A percentile compares a stretch with the other conserved stretches of the same genome.
Conservation (phyloP, 64 coral and sea anemone genomes). For the Trachythela sp. region DNA sequence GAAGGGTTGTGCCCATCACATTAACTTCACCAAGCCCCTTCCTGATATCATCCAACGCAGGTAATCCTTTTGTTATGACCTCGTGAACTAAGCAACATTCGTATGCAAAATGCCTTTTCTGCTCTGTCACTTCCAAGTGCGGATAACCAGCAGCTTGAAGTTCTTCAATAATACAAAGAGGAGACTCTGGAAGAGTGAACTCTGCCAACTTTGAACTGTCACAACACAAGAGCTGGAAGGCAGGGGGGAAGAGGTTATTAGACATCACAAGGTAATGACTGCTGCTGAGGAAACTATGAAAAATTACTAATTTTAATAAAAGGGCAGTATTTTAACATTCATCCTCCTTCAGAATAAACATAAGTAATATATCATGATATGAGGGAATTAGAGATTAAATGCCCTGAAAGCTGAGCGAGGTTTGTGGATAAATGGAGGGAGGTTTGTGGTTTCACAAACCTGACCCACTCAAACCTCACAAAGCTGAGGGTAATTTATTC, state of each 20-base stretch:
- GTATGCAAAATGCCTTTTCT: conserved; percentile 11
- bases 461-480: no score
- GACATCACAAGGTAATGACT: no score
- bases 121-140: neutral
- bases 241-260: neutral
- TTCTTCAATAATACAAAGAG: neutral
- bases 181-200: neutral
- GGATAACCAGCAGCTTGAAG: neutral
- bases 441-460: no score
- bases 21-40: neutral
- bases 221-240: neutral
- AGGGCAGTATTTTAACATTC: no score
- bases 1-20: neutral
- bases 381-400: no score
- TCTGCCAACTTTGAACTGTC: neutral
- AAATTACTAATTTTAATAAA: no score
- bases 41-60: conserved; percentile 9
- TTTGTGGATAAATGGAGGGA: no score
- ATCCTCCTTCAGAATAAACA: no score
- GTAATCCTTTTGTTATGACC: neutral
- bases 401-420: no score
- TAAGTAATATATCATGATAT: no score
- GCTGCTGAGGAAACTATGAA: no score
- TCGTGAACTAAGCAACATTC: conserved; percentile 8
- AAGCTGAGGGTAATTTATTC: no score